Percentiles rank a stretch among this genome's conserved stretches.
Evolutionary conservation across 2,113 vertebrate genomes (phyloP).

Genomic region (Garra rufa): DNA sequence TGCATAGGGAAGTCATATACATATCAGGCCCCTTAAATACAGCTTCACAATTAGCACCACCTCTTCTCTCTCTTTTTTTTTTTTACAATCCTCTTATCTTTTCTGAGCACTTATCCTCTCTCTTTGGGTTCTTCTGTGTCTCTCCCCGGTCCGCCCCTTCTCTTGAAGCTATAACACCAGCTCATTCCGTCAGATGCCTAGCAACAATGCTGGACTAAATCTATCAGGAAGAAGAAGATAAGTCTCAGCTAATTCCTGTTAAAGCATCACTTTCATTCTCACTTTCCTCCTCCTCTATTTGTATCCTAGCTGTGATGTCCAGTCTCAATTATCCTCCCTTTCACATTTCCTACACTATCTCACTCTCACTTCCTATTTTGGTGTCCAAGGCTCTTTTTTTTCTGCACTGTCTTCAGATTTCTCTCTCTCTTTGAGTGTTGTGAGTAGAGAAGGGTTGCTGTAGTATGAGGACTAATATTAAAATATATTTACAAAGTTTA

Average conservation of each 20-base stretch:
- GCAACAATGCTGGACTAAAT: conserved; percentile 54
- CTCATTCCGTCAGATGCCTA: conserved; percentile 50
- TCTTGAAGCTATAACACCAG: conserved; percentile 35
- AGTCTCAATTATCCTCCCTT: conserved; percentile 29
- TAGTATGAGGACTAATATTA: not conserved
- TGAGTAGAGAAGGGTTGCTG: not conserved
- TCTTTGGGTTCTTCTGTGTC: conserved; percentile 25
- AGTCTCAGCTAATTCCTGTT: conserved; percentile 21
- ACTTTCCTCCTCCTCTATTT: conserved; percentile 44
- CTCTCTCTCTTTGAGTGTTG: not conserved
- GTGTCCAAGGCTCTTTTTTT: not conserved
- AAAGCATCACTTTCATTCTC: conserved; percentile 40
- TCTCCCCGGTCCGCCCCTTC: conserved; percentile 3
- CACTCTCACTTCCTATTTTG: not conserved
- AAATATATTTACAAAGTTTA: not conserved
- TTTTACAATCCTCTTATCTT: conserved; percentile 32
- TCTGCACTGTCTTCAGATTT: not conserved
- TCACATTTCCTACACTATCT: not conserved
- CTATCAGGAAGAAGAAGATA: conserved; percentile 49
- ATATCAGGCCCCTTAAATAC: not conserved
- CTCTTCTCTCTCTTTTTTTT: not conserved
- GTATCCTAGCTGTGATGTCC: conserved; percentile 19
- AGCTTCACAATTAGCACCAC: not conserved
- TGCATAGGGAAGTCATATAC: not conserved
- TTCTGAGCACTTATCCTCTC: conserved; percentile 21